Evolutionary conservation across 2,113 vertebrate genomes (phyloP).

Genomic region (Antechinus flavipes): DNA sequence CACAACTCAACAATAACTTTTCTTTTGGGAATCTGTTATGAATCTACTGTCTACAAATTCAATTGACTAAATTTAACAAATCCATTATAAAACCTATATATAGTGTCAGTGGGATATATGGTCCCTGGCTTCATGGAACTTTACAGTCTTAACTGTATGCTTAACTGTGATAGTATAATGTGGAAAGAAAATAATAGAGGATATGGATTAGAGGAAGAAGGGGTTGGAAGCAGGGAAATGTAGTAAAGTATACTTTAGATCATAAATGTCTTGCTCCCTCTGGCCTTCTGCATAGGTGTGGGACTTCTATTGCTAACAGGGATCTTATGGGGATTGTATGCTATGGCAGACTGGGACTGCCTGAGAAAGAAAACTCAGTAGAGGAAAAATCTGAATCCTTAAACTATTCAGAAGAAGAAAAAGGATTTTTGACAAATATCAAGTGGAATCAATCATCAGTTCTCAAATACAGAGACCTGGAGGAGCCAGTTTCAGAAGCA

Average conservation of each 20-base stretch:
- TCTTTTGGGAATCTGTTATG: background rate
- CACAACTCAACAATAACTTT: background rate
- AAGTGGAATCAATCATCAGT: background rate
- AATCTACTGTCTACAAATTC: slow-evolving; percentile 12
- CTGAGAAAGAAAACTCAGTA: background rate
- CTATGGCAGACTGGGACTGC: background rate
- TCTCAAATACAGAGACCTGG: background rate
- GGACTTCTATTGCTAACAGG: background rate
- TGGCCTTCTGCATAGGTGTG: background rate
- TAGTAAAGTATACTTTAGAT: background rate
- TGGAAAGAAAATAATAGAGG: background rate
- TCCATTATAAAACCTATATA: background rate
- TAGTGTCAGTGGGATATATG: background rate
- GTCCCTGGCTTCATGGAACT: background rate
- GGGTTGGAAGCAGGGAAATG: background rate
- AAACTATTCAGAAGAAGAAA: background rate
- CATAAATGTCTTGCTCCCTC: background rate
- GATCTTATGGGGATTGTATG: background rate
- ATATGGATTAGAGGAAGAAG: background rate
- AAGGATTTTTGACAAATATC: background rate
- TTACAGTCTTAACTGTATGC: background rate
- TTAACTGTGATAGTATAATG: background rate
- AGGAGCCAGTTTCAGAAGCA: background rate
- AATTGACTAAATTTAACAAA: background rate
- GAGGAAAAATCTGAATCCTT: background rate